These are phyloP conservation scores for Aplochiton taeniatus DNA, from an alignment of 2,797 vertebrate species.

Conservation along the genomic window DNA sequence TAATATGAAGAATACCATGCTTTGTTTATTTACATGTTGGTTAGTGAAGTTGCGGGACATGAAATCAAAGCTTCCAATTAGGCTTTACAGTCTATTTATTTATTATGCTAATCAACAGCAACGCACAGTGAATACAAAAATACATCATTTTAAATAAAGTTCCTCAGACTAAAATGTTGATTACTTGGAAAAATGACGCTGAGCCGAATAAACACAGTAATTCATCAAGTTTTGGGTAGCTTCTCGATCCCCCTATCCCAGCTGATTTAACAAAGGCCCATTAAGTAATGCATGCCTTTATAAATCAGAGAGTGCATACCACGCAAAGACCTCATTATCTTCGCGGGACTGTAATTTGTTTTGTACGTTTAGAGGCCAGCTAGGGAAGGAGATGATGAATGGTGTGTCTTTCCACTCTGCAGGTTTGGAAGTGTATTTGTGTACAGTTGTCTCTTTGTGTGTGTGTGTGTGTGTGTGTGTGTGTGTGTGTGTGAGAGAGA, in stretches of 20 bases:
- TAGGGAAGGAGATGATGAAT: slow-evolving; percentile 42
- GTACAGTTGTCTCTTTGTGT: neutral
- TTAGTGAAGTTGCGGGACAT: too few species aligned
- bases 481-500: slow-evolving; percentile 1
- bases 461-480: slow-evolving; percentile 10
- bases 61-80: too few species aligned
- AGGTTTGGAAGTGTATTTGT: too few species aligned
- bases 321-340: slow-evolving; percentile 44
- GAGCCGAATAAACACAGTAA: too few species aligned
- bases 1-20: too few species aligned
- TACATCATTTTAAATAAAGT: too few species aligned
- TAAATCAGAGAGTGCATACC: slow-evolving; percentile 37
- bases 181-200: too few species aligned
- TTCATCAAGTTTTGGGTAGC: neutral
- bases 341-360: slow-evolving; percentile 51
- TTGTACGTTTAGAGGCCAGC: slow-evolving; percentile 36
- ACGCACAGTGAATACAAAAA: too few species aligned
- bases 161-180: too few species aligned
- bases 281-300: slow-evolving; percentile 49
- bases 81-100: too few species aligned
- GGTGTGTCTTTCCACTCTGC: slow-evolving; percentile 25
- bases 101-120: too few species aligned
- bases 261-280: slow-evolving; percentile 32
- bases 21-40: too few species aligned
- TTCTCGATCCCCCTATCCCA: neutral